Percentiles rank a stretch among this genome's conserved stretches.
phyloP scores from a whole-genome alignment of 2,113 vertebrate genomes.

The Eurypyga helias region DNA sequence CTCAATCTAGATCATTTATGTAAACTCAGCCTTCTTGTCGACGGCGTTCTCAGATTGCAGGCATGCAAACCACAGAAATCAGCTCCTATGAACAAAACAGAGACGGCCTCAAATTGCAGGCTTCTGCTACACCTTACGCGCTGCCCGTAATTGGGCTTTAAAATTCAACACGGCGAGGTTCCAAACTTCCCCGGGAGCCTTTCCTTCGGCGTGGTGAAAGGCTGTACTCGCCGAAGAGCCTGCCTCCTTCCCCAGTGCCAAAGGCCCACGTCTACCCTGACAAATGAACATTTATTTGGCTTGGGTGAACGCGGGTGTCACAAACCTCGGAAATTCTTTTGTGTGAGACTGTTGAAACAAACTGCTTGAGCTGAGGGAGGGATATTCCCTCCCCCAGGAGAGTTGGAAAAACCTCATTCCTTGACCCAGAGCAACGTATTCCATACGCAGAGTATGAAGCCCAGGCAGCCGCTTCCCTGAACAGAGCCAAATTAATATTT shows the following conservation, averaged over 20 bases:
- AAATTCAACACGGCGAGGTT: constrained; percentile 68
- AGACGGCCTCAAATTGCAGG: constrained; percentile 76
- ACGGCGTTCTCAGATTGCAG: constrained; percentile 79
- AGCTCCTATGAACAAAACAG: constrained; percentile 82
- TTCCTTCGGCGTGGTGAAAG: constrained; percentile 5
- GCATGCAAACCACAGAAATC: constrained; percentile 83
- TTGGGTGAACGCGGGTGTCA: neutral
- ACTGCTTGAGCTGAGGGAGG: neutral
- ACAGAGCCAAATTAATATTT: constrained; percentile 59
- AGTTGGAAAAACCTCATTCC: neutral
- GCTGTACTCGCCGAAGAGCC: neutral
- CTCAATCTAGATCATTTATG: constrained; percentile 82
- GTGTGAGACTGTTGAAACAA: constrained; percentile 3
- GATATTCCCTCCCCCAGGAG: neutral
- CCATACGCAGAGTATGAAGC: neutral
- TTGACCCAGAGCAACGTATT: constrained; percentile 22
- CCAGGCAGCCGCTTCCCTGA: constrained; percentile 40
- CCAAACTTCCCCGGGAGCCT: constrained; percentile 54
- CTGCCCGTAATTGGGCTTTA: constrained; percentile 70
- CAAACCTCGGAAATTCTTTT: constrained; percentile 20
- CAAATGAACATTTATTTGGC: constrained; percentile 39
- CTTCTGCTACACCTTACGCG: constrained; percentile 65
- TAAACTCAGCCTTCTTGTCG: constrained; percentile 88
- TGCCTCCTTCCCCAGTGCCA: neutral
- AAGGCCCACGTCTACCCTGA: neutral